These are phyloP conservation scores for Lutjanus argentimaculatus DNA, from an alignment of 2,797 vertebrate genomes.

Conservation along the genomic window DNA sequence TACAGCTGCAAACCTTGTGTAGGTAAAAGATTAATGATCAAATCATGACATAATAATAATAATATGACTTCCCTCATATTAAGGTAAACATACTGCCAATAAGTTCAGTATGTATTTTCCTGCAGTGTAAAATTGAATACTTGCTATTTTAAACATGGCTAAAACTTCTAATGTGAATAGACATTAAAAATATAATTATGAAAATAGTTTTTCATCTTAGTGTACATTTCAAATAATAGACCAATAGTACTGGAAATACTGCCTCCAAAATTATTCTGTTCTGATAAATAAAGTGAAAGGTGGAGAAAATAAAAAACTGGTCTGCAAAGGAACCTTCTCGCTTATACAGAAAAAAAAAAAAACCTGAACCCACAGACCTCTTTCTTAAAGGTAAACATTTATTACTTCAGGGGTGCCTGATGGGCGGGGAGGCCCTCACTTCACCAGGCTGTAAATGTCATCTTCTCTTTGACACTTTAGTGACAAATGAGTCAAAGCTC, in stretches of 20 bases:
- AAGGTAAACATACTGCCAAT: not conserved
- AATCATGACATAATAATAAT: too few relatives aligned
- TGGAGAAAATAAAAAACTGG: constrained; percentile 82
- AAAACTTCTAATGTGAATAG: constrained; percentile 93
- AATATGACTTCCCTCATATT: constrained; percentile 4
- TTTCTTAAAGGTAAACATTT: constrained; percentile 98
- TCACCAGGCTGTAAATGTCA: constrained; percentile 97
- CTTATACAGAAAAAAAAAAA: constrained; percentile 15
- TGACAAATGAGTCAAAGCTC: constrained; percentile 94
- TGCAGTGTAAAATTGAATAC: not conserved
- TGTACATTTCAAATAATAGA: not conserved
- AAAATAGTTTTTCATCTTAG: not conserved
- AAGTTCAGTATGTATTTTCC: not conserved
- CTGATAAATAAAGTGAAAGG: constrained; percentile 88
- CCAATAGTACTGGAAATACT: not conserved
- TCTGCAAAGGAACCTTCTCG: constrained; percentile 55
- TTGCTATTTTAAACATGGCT: not conserved
- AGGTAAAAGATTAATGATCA: not conserved
- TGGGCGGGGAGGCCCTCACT: constrained; percentile 92
- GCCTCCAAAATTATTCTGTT: constrained; percentile 81
- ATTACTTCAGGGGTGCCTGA: constrained; percentile 95
- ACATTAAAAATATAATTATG: constrained; percentile 62
- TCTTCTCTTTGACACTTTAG: constrained; percentile 95
- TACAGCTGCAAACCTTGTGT: not conserved
- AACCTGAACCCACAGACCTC: constrained; percentile 66